Percentiles rank a stretch among this genome's conserved stretches.
Evolutionary conservation across 2,888 invertebrate species (phyloP).

Genomic region (Asteroscopus sphinx): DNA sequence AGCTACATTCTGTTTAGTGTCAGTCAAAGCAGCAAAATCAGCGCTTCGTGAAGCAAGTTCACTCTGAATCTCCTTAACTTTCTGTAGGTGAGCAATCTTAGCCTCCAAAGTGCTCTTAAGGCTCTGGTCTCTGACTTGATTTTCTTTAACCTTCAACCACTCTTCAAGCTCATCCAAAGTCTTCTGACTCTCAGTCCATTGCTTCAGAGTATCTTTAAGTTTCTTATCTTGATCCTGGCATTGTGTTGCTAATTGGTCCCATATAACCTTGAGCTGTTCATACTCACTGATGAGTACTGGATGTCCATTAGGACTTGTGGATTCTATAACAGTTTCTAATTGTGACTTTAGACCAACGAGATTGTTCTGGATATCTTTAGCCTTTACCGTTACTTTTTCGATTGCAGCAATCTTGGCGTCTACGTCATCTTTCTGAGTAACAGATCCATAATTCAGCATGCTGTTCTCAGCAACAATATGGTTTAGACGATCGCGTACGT

Average conservation of each 20-base stretch:
- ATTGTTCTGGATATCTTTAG: constrained; percentile 93
- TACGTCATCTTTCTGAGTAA: constrained; percentile 94
- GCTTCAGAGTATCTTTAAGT: constrained; percentile 93
- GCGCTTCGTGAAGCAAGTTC: constrained; percentile 92
- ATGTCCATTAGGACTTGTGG: constrained; percentile 94
- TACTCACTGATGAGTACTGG: constrained; percentile 92
- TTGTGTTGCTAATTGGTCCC: constrained; percentile 93
- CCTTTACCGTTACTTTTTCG: constrained; percentile 93
- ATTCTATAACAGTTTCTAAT: constrained; percentile 92
- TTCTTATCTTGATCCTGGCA: constrained; percentile 93
- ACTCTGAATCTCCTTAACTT: constrained; percentile 92
- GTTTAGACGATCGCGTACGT: constrained; percentile 95
- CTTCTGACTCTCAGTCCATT: constrained; percentile 95
- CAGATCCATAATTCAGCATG: constrained; percentile 93
- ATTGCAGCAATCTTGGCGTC: constrained; percentile 93
- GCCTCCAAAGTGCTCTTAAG: constrained; percentile 95
- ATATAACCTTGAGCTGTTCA: constrained; percentile 93
- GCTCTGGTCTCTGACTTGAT: constrained; percentile 96
- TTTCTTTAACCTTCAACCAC: constrained; percentile 96
- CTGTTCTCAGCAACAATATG: constrained; percentile 94
- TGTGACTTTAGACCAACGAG: constrained; percentile 92
- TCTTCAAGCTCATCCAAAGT: constrained; percentile 93
- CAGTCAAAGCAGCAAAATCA: constrained; percentile 92
- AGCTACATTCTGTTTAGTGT: constrained; percentile 92
- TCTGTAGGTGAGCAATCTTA: constrained; percentile 94